Evolutionary conservation across 2,113 vertebrate genomes (phyloP).

Genomic region (Myotis davidii): DNA sequence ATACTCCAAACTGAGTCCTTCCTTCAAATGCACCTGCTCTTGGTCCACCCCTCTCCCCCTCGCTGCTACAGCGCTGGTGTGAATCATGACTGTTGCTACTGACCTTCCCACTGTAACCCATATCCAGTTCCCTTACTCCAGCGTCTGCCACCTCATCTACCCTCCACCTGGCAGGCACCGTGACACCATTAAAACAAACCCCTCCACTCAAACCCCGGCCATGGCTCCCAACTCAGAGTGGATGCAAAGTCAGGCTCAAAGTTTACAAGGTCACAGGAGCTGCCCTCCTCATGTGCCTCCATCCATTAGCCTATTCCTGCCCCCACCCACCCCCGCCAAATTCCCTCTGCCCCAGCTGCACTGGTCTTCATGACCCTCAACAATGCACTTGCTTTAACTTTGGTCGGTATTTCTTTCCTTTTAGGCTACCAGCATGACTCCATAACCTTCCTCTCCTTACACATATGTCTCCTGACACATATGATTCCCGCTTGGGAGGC

Average conservation of each 20-base stretch:
- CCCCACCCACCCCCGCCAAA: too few species aligned
- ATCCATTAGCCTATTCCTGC: too few species aligned
- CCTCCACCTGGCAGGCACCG: accelerated
- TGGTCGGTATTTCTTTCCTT: not conserved
- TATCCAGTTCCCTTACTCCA: accelerated
- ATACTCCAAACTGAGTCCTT: accelerated
- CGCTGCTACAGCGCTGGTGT: too few species aligned
- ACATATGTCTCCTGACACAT: accelerated
- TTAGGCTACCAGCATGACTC: accelerated
- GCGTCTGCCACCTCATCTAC: too few species aligned
- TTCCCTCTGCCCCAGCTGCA: not conserved
- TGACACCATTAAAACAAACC: not conserved
- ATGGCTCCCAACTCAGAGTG: not conserved
- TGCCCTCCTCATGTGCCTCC: too few species aligned
- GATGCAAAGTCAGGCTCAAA: not conserved
- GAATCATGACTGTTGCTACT: not conserved
- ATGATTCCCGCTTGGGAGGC: not conserved
- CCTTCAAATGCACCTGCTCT: not conserved
- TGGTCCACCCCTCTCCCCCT: not conserved
- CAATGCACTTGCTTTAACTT: not conserved
- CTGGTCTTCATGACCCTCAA: not conserved
- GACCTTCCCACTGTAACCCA: not conserved
- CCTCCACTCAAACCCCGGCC: not conserved
- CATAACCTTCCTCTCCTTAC: not conserved
- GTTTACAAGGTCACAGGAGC: not conserved